Evolutionary conservation across 2,797 vertebrate species (phyloP), one percentile per base, ranked within the genome.

Genomic region (Taenioides sp.): DNA sequence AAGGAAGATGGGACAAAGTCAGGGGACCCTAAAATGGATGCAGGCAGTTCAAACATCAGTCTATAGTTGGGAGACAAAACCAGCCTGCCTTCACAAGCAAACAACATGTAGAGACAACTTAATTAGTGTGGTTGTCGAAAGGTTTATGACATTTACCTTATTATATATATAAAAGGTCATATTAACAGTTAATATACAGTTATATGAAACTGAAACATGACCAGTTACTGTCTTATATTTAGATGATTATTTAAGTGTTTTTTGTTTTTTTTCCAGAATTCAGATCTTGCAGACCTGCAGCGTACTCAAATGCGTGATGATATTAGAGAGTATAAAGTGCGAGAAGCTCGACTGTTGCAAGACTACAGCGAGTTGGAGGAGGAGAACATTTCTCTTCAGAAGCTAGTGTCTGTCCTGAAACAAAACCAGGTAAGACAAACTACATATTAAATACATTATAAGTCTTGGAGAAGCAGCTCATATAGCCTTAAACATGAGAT

Each of bases 341-440:
- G 97, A 66, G 98, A 99, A 90, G 88, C 96, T 2, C 96, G 98
- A 43, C 87, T 98, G 85, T 91, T 97, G 84, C 98, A 99, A 91
- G 98, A 99, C 92, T 97, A 95, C 89, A 96, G 96, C 0, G 98
- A 99, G 87, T 93, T 99, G 72, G 98, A 99, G 83, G 98, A 99
- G 58, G 98, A 99, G 91, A 99, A 99, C 92, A 99, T 99, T 87
- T 96, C 94, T 73, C 93, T 99, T 37, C 98, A 99, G 92, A 99
- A 99, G 80, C 98, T 99, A 92, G 98, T 97, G 66, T 99, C 97
- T 60, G 90, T 95, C 70, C 93, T 99, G 66, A 96, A 95, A 84
- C 97, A 99, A 91, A 97, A 93, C 85, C 98, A 99, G 96, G 97
- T 95, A 74, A 88, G 88, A 66, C 2, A 0, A 60, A 34, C 66